phyloP scores from a whole-genome alignment of 2,888 invertebrate species.

The Lasius fuliginosus region DNA sequence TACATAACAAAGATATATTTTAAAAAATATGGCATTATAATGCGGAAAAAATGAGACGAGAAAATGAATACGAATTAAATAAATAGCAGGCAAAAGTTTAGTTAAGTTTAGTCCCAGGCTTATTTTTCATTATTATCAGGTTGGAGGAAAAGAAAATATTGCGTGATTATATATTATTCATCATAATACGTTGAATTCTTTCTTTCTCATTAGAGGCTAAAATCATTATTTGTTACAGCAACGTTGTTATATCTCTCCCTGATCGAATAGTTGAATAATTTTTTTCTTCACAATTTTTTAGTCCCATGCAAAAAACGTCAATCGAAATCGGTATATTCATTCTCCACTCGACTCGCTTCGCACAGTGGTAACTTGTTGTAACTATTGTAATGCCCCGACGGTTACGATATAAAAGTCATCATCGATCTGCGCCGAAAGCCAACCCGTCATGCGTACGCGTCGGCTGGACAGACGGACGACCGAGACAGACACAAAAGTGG shows the following conservation, averaged over 20 bases:
- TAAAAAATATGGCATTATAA: background rate
- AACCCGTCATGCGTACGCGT: slow-evolving; percentile 45
- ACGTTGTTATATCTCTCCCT: background rate
- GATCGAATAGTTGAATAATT: background rate
- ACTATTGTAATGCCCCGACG: slow-evolving; percentile 62
- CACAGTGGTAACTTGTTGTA: background rate
- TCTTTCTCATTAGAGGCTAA: background rate
- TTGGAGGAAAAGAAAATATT: background rate
- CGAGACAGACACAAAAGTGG: slow-evolving; percentile 82
- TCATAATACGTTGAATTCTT: background rate
- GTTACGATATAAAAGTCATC: slow-evolving; percentile 70
- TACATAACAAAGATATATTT: background rate
- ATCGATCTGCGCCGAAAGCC: slow-evolving; percentile 63
- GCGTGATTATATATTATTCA: background rate
- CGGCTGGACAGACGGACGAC: slow-evolving; percentile 54
- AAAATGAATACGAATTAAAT: background rate
- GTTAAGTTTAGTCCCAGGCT: background rate
- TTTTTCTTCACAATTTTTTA: background rate
- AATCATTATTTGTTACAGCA: background rate
- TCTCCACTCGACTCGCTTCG: slow-evolving; percentile 33
- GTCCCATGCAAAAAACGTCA: background rate
- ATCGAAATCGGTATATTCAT: slow-evolving; percentile 63
- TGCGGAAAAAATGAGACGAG: background rate
- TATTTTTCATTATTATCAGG: background rate
- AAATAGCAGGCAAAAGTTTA: background rate